Evolutionary conservation across 92 coral and sea anemone genomes (phyloP).

Genomic region (Meandrina meandrites): DNA sequence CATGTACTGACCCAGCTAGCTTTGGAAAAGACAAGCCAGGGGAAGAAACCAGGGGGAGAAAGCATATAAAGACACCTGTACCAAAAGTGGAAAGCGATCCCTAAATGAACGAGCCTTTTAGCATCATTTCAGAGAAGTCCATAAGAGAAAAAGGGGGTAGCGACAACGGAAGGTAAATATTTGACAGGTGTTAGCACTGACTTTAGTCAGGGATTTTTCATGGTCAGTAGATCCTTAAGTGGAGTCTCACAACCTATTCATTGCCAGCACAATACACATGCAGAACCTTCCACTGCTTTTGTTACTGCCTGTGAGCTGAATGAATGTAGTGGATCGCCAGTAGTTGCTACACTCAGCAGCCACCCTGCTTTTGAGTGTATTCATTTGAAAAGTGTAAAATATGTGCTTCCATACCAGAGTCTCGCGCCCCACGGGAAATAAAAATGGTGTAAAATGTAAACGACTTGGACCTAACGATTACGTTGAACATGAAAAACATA

Average conservation of each 20-base stretch:
- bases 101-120: too few species aligned
- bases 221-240: conserved; percentile 31
- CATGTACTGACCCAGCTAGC: too few species aligned
- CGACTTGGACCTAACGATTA: too few species aligned
- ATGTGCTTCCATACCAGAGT: conserved; percentile 26
- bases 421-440: too few species aligned
- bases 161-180: conserved; percentile 14
- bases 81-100: too few species aligned
- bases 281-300: background rate
- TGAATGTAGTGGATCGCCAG: conserved; percentile 42
- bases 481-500: too few species aligned
- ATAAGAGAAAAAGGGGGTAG: background rate
- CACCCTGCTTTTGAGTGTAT: conserved; percentile 55
- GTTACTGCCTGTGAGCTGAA: conserved; percentile 48
- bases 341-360: conserved; percentile 42
- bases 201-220: conserved; percentile 45
- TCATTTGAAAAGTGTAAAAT: conserved; percentile 54
- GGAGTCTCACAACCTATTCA: conserved; percentile 55
- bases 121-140: too few species aligned
- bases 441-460: too few species aligned
- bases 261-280: conserved; percentile 29
- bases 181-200: conserved; percentile 54
- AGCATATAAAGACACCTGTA: too few species aligned
- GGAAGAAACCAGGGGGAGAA: too few species aligned
- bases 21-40: too few species aligned